Evolutionary conservation across 2,888 invertebrate genomes (phyloP).

Genomic region (Agriotes lineatus): DNA sequence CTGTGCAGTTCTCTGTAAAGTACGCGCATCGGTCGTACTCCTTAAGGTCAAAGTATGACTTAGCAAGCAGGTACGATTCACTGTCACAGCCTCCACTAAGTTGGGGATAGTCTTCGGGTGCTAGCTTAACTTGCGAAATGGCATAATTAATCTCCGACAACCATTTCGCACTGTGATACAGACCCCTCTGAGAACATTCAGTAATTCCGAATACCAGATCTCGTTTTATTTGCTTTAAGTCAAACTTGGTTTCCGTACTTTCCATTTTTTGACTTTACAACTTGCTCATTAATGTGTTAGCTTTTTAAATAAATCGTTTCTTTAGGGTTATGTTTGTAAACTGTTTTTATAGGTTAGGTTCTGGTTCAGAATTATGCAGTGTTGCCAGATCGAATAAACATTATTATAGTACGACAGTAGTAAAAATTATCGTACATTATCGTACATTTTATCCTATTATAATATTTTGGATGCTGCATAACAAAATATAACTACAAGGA

Average conservation of each 20-base stretch:
- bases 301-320: no score
- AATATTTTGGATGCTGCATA: no score
- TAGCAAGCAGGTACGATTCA: slow-evolving; percentile 83
- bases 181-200: slow-evolving; percentile 84
- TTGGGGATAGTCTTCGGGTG: slow-evolving; percentile 67
- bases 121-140: slow-evolving; percentile 75
- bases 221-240: slow-evolving; percentile 72
- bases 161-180: slow-evolving; percentile 89
- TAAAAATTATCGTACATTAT: no score
- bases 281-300: no score
- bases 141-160: slow-evolving; percentile 87
- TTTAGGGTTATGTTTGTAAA: no score
- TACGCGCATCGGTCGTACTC: slow-evolving; percentile 92
- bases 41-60: slow-evolving; percentile 89
- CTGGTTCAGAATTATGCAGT: no score
- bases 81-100: slow-evolving; percentile 69
- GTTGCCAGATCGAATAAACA: no score
- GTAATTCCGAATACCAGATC: slow-evolving; percentile 75
- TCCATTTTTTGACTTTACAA: no score
- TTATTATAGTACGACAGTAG: no score
- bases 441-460: no score
- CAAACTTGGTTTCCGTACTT: slow-evolving; percentile 15
- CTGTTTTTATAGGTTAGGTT: no score
- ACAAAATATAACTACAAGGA: no score
- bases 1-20: slow-evolving; percentile 79